These are phyloP conservation scores for Sebastes aleutianus DNA, from an alignment of 2,797 vertebrate species.

Conservation along the genomic window DNA sequence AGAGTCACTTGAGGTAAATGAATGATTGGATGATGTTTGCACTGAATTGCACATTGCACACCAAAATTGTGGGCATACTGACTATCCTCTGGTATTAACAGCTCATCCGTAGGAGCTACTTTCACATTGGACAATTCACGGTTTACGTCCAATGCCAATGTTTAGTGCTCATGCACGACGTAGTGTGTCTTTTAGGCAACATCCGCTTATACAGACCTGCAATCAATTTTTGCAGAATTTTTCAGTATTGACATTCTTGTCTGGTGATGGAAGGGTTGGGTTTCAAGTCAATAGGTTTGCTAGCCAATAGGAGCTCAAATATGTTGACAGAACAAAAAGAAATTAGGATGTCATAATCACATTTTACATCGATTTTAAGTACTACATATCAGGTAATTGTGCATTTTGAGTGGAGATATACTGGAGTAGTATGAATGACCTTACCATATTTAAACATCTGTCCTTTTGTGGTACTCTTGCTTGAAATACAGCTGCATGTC, in stretches of 20 bases:
- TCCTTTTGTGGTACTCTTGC: neutral
- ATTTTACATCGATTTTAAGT: neutral
- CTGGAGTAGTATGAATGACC: too few species aligned
- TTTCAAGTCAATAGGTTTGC: neutral
- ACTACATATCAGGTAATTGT: neutral
- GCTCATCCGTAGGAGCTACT: too few species aligned
- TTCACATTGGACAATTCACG: too few species aligned
- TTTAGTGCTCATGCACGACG: too few species aligned
- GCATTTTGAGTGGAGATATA: neutral
- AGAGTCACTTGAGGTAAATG: neutral
- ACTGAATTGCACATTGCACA: neutral
- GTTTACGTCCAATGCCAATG: too few species aligned
- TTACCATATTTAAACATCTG: neutral
- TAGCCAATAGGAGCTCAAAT: neutral
- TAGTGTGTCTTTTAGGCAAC: too few species aligned
- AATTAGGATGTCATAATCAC: neutral
- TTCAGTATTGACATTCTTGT: neutral
- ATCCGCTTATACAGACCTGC: too few species aligned
- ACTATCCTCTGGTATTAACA: too few species aligned
- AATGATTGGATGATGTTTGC: neutral
- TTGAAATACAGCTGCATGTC: neutral
- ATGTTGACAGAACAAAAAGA: neutral
- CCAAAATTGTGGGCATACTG: too few species aligned
- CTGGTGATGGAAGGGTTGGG: neutral
- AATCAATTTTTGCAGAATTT: neutral